These are phyloP conservation scores for Scomber scombrus DNA, from an alignment of 2,113 vertebrate genomes.

Conservation along the genomic window DNA sequence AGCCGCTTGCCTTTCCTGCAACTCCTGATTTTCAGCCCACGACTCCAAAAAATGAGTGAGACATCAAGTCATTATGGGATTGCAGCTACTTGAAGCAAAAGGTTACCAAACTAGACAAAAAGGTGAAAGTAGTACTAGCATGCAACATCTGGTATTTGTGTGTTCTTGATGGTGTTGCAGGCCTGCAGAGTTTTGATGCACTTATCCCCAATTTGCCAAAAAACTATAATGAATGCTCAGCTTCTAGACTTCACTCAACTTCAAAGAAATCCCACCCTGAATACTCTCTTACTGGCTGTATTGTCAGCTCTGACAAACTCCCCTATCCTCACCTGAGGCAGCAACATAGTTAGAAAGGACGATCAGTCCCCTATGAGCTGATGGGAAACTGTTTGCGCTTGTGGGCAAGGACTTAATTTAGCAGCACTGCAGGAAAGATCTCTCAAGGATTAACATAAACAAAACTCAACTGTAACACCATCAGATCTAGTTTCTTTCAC, in stretches of 20 bases:
- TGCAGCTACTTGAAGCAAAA: not conserved
- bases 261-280: not conserved
- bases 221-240: not conserved
- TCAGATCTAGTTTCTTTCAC: not conserved
- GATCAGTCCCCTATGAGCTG: not conserved
- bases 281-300: not conserved
- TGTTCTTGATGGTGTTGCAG: not conserved
- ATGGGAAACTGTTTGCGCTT: constrained; percentile 23
- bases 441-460: constrained; percentile 28
- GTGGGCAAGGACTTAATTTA: constrained; percentile 8
- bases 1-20: constrained; percentile 16
- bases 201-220: not conserved
- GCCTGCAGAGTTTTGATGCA: not conserved
- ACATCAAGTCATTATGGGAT: not conserved
- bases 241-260: not conserved
- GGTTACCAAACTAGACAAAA: not conserved
- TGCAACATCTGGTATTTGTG: too few species aligned
- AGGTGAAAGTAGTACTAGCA: too few species aligned
- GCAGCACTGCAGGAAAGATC: constrained; percentile 13
- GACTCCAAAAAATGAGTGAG: not conserved
- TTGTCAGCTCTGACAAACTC: constrained; percentile 20
- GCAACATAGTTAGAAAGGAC: not conserved
- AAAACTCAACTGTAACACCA: constrained; percentile 2
- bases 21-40: constrained; percentile 18
- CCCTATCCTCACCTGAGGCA: constrained; percentile 29